Evolutionary conservation across 2,113 vertebrate genomes (phyloP), one percentile per base, ranked within the genome.

Genomic region (Athene noctua): DNA sequence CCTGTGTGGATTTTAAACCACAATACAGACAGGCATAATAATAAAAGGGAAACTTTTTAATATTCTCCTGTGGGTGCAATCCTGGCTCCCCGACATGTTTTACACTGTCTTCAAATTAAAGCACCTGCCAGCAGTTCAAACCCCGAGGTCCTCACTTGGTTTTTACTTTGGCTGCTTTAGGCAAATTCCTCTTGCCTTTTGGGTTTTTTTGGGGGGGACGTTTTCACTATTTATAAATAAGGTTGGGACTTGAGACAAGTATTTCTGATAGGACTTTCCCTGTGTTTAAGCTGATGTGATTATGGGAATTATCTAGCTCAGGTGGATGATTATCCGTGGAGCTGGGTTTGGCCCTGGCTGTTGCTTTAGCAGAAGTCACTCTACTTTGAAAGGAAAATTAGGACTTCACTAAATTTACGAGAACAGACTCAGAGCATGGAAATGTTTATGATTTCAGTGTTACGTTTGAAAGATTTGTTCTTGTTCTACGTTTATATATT

Each of bases 1-100:
- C 96, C 96, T 96, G 0, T 38, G 97, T 96, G 95, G 75, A 86
- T 94, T 97, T 72, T 92, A 95, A 95, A 88, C 55, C 66, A 61
- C 90, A 54, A 90, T 81, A 72, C 46, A 90, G 78, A 88, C 79
- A 80, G 82, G 66, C 52, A 83, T 74, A 88, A 81, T 82, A 81
- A 95, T 29, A 88, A 86, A 91, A 93, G 13, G 17, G 94, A 72
- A 23, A 44, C 81, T 81, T 79, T 83, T 88, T 77, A 80, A 81
- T 92, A 49, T 72, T 93, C 68, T 86, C 74, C 44, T 82, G 29
- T 19, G 80, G n/a, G 26, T 78, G 78, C 54, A 93, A 86, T 92
- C 75, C 52, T 86, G 88, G 57, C 49, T 95, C 58, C 67, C 21
- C 61, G 75, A 17, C 38, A 44, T 78, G 42, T 79, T 92, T 86